A percentile compares a stretch with the other conserved stretches of the same genome.
Evolutionary conservation across 1,140 invertebrate species (phyloP).

Genomic region (Sitobion miscanthi): DNA sequence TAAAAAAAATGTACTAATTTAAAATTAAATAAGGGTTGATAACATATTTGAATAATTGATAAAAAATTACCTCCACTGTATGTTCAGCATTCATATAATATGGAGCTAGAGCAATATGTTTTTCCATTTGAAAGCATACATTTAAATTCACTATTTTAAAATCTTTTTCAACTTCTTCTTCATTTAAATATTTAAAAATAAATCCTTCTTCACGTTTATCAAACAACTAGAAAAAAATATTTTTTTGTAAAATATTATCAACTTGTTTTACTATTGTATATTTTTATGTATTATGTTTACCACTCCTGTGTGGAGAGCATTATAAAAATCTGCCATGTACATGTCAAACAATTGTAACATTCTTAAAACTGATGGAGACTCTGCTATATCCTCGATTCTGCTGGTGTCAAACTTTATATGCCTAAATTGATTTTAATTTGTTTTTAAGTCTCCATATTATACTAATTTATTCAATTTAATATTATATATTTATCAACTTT

Average conservation of each 20-base stretch:
- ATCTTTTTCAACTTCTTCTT: conserved; percentile 30
- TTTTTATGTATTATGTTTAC: not conserved
- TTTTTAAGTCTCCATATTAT: not conserved
- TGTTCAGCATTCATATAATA: conserved; percentile 40
- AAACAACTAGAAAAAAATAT: conserved; percentile 5
- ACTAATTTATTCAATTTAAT: too few relatives aligned
- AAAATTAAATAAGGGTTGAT: not conserved
- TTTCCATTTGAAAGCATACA: conserved; percentile 39
- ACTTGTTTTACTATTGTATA: not conserved
- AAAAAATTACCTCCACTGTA: not conserved
- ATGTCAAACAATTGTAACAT: not conserved
- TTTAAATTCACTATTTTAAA: conserved; percentile 50
- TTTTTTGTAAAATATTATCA: not conserved
- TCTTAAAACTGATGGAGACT: not conserved
- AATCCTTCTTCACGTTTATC: conserved; percentile 52
- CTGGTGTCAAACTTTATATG: not conserved
- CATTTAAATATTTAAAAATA: conserved; percentile 20
- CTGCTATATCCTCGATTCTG: not conserved
- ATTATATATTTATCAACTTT: too few relatives aligned
- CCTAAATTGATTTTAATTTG: not conserved
- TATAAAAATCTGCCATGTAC: conserved; percentile 47
- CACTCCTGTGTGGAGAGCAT: not conserved
- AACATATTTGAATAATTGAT: not conserved
- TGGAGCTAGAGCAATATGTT: conserved; percentile 52
- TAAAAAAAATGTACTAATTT: not conserved